A percentile compares a stretch with the other conserved stretches of the same genome.
phyloP scores from a whole-genome alignment of 2,113 vertebrate genomes.

The Chaenocephalus aceratus region DNA sequence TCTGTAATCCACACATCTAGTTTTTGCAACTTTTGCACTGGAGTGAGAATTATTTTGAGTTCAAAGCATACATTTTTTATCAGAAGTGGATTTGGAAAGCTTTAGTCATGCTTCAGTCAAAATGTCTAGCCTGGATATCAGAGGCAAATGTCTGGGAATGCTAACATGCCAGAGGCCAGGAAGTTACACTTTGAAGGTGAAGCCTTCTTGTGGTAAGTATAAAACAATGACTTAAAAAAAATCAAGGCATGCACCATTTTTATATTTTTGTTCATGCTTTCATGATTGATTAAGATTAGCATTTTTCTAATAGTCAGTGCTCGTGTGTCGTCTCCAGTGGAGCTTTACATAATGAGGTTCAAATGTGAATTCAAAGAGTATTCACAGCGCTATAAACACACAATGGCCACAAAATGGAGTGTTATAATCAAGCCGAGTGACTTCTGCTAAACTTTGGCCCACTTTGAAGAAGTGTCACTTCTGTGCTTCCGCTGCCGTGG shows the following conservation, averaged over 20 bases:
- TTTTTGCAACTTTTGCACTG: constrained; percentile 10
- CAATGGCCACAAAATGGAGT: constrained; percentile 43
- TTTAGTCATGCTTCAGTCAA: constrained; percentile 45
- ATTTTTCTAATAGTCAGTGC: constrained; percentile 27
- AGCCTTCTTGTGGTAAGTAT: not conserved
- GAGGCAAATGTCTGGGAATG: constrained; percentile 22
- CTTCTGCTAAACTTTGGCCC: constrained; percentile 71
- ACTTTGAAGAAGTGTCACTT: constrained; percentile 68
- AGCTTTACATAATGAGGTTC: constrained; percentile 68
- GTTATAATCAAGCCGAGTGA: constrained; percentile 64
- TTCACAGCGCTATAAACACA: constrained; percentile 57
- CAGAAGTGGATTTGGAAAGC: constrained; percentile 40
- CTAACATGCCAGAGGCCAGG: constrained; percentile 27
- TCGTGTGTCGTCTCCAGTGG: constrained; percentile 41
- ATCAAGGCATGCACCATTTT: too few relatives aligned
- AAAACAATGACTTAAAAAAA: constrained; percentile 21
- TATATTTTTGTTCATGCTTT: too few relatives aligned
- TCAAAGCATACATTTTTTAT: constrained; percentile 54
- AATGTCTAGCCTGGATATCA: constrained; percentile 20
- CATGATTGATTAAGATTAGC: too few relatives aligned
- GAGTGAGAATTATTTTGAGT: constrained; percentile 40
- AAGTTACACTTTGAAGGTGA: constrained; percentile 43
- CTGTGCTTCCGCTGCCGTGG: not conserved
- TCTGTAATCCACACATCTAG: constrained; percentile 1
- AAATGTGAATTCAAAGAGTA: constrained; percentile 61